Evolutionary conservation across 2,797 vertebrate species (phyloP).

Genomic region (Gila robusta): DNA sequence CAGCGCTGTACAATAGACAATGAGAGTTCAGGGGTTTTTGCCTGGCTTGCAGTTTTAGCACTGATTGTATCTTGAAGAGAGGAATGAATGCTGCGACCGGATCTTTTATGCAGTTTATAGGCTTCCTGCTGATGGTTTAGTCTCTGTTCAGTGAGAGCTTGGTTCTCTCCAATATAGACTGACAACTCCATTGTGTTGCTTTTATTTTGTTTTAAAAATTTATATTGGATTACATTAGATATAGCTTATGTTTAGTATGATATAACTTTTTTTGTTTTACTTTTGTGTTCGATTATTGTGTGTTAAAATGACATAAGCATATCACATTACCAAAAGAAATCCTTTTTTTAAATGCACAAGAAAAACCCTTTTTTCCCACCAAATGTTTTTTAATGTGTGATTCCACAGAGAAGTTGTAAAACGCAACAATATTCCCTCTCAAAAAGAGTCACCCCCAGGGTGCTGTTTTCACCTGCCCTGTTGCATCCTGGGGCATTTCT

Average conservation of each 20-base stretch:
- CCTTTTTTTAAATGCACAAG: neutral
- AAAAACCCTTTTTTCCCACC: neutral
- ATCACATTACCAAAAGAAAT: too few relatives aligned
- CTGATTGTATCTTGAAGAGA: constrained; percentile 74
- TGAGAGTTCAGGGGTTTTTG: constrained; percentile 65
- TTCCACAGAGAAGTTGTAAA: neutral
- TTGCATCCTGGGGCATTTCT: constrained; percentile 64
- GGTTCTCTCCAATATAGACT: constrained; percentile 44
- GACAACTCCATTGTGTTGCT: neutral
- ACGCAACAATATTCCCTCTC: neutral
- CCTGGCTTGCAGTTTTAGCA: constrained; percentile 68
- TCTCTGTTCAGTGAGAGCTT: constrained; percentile 59
- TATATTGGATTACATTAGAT: neutral
- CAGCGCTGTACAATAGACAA: constrained; percentile 66
- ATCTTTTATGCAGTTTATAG: constrained; percentile 69
- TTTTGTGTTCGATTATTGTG: neutral
- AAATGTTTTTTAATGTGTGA: constrained; percentile 1
- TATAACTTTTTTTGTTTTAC: neutral
- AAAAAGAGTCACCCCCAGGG: neutral
- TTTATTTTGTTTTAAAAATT: neutral
- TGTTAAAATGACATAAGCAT: neutral
- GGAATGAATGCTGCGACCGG: constrained; percentile 64
- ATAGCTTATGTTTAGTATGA: neutral
- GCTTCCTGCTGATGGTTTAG: constrained; percentile 67
- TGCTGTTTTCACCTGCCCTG: constrained; percentile 29